These are phyloP conservation scores for Porites lutea DNA, from an alignment of 64 coral and sea anemone species.

Conservation along the genomic window DNA sequence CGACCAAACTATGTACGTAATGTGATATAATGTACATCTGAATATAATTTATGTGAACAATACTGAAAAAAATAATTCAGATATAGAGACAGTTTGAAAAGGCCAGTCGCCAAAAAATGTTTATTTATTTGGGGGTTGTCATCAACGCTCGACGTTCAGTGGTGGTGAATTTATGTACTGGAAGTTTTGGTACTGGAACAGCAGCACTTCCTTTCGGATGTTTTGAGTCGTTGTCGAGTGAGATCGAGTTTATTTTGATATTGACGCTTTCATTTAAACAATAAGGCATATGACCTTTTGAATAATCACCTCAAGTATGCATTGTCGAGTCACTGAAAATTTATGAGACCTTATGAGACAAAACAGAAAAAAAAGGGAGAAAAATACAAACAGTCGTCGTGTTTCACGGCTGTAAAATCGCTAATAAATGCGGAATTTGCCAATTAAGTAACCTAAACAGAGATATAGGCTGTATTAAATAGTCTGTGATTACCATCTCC, in stretches of 20 bases:
- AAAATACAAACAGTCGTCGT: background rate
- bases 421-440: too few relatives aligned
- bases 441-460: too few relatives aligned
- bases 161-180: too few relatives aligned
- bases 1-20: constrained; percentile 28
- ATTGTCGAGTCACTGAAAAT: background rate
- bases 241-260: background rate
- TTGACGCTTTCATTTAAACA: background rate
- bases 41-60: background rate
- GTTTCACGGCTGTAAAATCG: too few relatives aligned
- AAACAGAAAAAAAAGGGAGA: background rate
- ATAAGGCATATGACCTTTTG: background rate
- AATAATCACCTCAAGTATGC: background rate
- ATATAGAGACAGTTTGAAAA: background rate
- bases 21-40: background rate
- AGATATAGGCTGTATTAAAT: too few relatives aligned
- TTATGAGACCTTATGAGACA: background rate
- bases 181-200: background rate
- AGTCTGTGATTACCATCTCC: too few relatives aligned
- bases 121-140: background rate
- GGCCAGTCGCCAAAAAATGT: background rate
- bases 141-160: background rate
- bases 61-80: background rate
- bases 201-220: background rate
- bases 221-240: background rate